Conservation (phyloP, 2,888 invertebrate species). For the Eudasyphora cyanicolor region DNA sequence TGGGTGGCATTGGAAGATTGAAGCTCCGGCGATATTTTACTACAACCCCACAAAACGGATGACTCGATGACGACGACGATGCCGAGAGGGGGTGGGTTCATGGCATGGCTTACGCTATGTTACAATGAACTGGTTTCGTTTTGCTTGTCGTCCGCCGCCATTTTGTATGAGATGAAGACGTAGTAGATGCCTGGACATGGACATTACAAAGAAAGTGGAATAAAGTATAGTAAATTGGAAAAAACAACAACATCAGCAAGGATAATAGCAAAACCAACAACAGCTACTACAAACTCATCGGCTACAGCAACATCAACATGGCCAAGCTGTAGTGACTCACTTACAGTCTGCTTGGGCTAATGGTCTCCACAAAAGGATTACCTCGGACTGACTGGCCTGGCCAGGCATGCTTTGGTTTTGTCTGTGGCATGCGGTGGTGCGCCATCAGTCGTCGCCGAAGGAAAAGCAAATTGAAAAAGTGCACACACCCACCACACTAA, state of each 20-base stretch:
- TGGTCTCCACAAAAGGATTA: slow-evolving; percentile 45
- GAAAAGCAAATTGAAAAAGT: slow-evolving; percentile 42
- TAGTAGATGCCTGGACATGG: slow-evolving; percentile 38
- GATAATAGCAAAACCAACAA: background rate
- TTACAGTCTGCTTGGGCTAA: slow-evolving; percentile 35
- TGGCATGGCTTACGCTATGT: slow-evolving; percentile 7
- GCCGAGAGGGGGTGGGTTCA: background rate
- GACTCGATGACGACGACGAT: background rate
- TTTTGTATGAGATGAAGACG: slow-evolving; percentile 59
- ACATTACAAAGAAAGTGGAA: slow-evolving; percentile 36
- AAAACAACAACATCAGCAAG: slow-evolving; percentile 4
- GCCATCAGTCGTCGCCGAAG: background rate
- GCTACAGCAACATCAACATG: background rate
- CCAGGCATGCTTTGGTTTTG: slow-evolving; percentile 33
- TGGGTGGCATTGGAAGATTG: background rate
- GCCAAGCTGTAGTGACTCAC: slow-evolving; percentile 25
- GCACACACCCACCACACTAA: slow-evolving; percentile 24
- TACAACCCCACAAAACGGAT: background rate
- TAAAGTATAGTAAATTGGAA: slow-evolving; percentile 41
- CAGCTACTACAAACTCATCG: background rate
- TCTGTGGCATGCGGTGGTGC: slow-evolving; percentile 24
- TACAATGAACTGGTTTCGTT: slow-evolving; percentile 26
- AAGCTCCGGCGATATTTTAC: background rate
- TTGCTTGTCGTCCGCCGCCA: slow-evolving; percentile 59
- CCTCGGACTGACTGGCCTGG: slow-evolving; percentile 35